Evolutionary conservation across 1,140 invertebrate species (phyloP), one percentile per base, ranked within the genome.

Genomic region (Cyclargus thomasi): DNA sequence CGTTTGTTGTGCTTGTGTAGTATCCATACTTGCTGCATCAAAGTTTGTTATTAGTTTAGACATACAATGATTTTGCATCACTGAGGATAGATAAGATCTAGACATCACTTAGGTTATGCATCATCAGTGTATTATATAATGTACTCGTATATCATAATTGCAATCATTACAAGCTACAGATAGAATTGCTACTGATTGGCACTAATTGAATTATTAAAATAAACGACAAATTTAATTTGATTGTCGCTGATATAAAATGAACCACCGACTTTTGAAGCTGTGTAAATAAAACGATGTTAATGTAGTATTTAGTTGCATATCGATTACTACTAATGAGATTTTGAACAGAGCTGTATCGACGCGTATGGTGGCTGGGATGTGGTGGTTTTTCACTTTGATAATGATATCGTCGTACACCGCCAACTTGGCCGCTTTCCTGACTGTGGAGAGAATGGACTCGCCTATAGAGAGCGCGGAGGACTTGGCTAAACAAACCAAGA

Each of bases 341-440:
- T 47, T 63, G 29, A 76, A 91, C 62, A 96, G 96, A 89, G 96
- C 95, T 63, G 93, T 96, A 10, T 96, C 95, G 2, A 98, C 97
- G 0, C 92, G 97, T 69, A 96, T 98, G 94, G 96, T 98, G 4
- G 97, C 96, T 10, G 92, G 92, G 53, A 97, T 97, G 92, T 99
- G 97, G 97, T 99, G 97, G 97, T 98, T 99, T 89, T 99, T 99
- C 90, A 99, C 97, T 0, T 91, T 99, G 17, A 99, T 99, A 76
- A 98, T 99, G 95, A 99, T 99, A 79, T 99, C 97, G 16, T 99
- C 97, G 0, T 99, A 99, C 90, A 99, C 98, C 22, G 98, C 98
- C 36, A 99, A 99, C 88, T 92, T 99, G 76, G 98, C 98, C 20
- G 98, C 98, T 23, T 99, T 99, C 90, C 90, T 99, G 5, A 99